A percentile compares a stretch with the other conserved stretches of the same genome.
Evolutionary conservation across 2,888 invertebrate genomes (phyloP).

Genomic region (Drosophila melanocephala): DNA sequence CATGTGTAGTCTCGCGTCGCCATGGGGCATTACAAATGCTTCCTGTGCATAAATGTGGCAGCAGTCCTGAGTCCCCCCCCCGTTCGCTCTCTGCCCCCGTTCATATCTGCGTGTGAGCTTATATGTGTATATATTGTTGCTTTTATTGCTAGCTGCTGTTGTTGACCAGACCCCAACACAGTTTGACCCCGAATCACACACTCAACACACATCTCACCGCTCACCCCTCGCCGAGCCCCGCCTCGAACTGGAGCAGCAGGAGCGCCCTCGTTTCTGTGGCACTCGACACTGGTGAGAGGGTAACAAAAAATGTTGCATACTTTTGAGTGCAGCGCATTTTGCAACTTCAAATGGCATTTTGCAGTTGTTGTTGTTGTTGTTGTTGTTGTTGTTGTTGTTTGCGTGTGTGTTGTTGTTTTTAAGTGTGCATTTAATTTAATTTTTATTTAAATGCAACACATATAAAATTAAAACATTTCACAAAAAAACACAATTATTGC

Average conservation of each 20-base stretch:
- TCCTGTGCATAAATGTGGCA: constrained; percentile 80
- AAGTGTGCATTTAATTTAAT: constrained; percentile 74
- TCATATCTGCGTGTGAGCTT: constrained; percentile 21
- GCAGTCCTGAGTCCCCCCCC: constrained; percentile 31
- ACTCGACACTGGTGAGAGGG: constrained; percentile 27
- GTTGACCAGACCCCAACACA: constrained; percentile 62
- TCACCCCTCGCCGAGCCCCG: background rate
- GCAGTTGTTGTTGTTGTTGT: constrained; percentile 36
- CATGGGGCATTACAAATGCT: constrained; percentile 71
- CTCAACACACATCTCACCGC: background rate
- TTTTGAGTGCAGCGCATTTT: constrained; percentile 73
- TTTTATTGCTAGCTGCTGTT: constrained; percentile 53
- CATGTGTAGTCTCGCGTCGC: constrained; percentile 40
- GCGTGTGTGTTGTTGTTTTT: constrained; percentile 38
- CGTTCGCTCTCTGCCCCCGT: background rate
- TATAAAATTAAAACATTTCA: constrained; percentile 47
- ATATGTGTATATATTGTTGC: constrained; percentile 38
- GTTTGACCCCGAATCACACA: constrained; percentile 44
- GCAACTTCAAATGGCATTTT: constrained; percentile 71
- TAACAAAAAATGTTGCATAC: constrained; percentile 59
- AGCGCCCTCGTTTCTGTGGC: constrained; percentile 42
- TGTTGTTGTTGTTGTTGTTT: constrained; percentile 18
- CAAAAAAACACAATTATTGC: constrained; percentile 18
- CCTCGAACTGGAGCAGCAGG: constrained; percentile 6
- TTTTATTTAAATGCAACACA: constrained; percentile 61